Percentiles rank a stretch among this genome's conserved stretches.
These are phyloP conservation scores for Drosophila incognita DNA, from an alignment of 2,888 invertebrate genomes.

Conservation along the genomic window DNA sequence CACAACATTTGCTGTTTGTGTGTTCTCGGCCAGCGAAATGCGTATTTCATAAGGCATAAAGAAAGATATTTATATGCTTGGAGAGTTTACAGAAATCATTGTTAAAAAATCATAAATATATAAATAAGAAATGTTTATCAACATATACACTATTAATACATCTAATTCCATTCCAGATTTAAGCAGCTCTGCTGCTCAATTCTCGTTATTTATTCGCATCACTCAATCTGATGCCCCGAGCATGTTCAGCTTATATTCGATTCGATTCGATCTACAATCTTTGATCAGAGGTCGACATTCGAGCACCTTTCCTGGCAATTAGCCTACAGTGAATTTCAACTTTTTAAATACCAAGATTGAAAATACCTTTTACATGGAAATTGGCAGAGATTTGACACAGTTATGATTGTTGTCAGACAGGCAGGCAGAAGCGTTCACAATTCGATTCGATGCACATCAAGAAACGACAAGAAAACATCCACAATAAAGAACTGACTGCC, in stretches of 20 bases:
- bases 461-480: not conserved
- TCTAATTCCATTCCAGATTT: not conserved
- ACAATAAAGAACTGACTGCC: slow-evolving; percentile 18
- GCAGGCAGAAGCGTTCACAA: slow-evolving; percentile 4
- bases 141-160: not conserved
- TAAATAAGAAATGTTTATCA: not conserved
- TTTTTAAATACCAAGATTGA: not conserved
- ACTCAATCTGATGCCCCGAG: not conserved
- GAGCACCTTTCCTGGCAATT: not conserved
- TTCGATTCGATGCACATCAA: slow-evolving; percentile 4
- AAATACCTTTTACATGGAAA: slow-evolving; percentile 1
- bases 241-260: not conserved
- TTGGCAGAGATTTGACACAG: slow-evolving; percentile 3
- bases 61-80: not conserved
- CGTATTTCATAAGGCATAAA: not conserved
- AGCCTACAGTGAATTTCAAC: not conserved
- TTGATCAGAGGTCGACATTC: not conserved
- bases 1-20: slow-evolving; percentile 40
- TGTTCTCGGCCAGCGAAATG: slow-evolving; percentile 34
- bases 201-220: not conserved
- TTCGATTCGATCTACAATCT: not conserved
- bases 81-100: not conserved
- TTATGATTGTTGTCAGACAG: slow-evolving; percentile 2
- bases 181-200: not conserved
- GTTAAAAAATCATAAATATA: not conserved